Percentiles rank a stretch among this genome's conserved stretches.
Conservation (phyloP, 2,888 invertebrate genomes). For the Drosophila mimetica region DNA sequence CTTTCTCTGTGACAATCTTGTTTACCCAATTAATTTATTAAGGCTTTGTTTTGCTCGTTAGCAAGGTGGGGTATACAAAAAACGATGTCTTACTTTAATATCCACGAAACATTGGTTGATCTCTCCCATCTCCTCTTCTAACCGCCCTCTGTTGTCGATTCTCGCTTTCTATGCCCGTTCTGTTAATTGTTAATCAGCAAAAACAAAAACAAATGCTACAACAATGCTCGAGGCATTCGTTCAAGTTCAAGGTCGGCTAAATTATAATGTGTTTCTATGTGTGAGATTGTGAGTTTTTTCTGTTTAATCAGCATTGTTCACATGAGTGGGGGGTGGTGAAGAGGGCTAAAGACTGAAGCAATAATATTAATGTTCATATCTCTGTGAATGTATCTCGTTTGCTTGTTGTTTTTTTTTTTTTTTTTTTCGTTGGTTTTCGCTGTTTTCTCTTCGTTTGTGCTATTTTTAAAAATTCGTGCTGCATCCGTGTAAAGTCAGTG, state of each 20-base stretch:
- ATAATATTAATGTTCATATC: constrained; percentile 47
- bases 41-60: constrained; percentile 15
- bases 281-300: constrained; percentile 24
- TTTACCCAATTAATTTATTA: constrained; percentile 19
- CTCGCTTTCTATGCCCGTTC: constrained; percentile 24
- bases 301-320: constrained; percentile 45
- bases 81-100: constrained; percentile 7
- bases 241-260: constrained; percentile 75
- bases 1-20: constrained; percentile 10
- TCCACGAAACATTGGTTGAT: constrained; percentile 16
- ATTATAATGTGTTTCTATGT: constrained; percentile 51
- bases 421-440: not conserved
- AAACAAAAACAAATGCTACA: constrained; percentile 22
- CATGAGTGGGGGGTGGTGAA: constrained; percentile 8
- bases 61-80: constrained; percentile 9
- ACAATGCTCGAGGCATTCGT: constrained; percentile 50
- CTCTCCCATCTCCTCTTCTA: not conserved
- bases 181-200: constrained; percentile 57
- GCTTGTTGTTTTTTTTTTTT: constrained; percentile 4
- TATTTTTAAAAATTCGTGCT: constrained; percentile 27
- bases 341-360: constrained; percentile 27
- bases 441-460: constrained; percentile 27
- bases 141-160: constrained; percentile 8
- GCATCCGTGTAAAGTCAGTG: constrained; percentile 37
- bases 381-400: constrained; percentile 30